Conservation (phyloP, 1,140 invertebrate genomes). For the Drosophila eugracilis region DNA sequence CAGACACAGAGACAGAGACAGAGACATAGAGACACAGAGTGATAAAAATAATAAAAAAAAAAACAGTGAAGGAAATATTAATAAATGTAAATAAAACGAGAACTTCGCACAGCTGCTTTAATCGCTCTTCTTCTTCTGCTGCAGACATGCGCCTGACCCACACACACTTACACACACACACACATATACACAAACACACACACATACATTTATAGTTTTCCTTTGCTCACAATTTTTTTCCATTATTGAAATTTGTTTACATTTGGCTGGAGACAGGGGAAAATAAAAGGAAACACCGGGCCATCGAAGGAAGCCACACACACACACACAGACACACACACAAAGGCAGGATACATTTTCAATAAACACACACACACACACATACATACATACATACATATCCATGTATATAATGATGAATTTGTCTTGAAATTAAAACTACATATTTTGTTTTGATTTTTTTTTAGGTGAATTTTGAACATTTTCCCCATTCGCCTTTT, state of each 20-base stretch:
- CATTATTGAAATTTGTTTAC: slow-evolving; percentile 56
- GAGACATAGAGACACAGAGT: not conserved
- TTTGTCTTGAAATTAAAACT: not conserved
- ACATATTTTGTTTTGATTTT: not conserved
- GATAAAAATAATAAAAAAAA: slow-evolving; percentile 13
- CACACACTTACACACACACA: slow-evolving; percentile 4
- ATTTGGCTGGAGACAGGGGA: slow-evolving; percentile 20
- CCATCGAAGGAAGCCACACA: not conserved
- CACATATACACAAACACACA: not conserved
- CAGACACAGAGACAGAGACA: not conserved
- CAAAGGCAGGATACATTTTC: not conserved
- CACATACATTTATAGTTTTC: not conserved
- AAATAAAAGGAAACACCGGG: slow-evolving; percentile 27
- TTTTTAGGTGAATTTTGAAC: slow-evolving; percentile 10
- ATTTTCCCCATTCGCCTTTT: not conserved
- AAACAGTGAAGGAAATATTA: slow-evolving; percentile 27
- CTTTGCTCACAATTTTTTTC: slow-evolving; percentile 1
- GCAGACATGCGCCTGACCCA: slow-evolving; percentile 44
- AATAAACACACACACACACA: not conserved
- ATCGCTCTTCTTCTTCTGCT: slow-evolving; percentile 25
- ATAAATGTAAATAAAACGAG: slow-evolving; percentile 53
- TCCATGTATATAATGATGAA: too few species aligned
- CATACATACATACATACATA: not conserved
- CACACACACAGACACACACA: slow-evolving; percentile 2
- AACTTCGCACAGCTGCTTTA: slow-evolving; percentile 49